Evolutionary conservation across 2,113 vertebrate species (phyloP), one percentile per base, ranked within the genome.

Genomic region (Bos taurus): DNA sequence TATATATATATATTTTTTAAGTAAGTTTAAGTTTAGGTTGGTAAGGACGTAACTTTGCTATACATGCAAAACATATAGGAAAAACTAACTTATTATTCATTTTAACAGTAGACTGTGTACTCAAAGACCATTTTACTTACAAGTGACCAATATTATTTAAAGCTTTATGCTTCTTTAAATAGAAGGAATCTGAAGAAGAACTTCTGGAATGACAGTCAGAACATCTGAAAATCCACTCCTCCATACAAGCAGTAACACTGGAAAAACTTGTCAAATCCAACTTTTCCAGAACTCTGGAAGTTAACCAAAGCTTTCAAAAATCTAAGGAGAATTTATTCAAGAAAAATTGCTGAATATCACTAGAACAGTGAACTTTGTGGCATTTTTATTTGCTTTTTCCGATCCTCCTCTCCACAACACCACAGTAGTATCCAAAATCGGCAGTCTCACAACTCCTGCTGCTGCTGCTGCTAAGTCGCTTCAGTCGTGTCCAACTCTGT

Each of bases 151-250:
- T 60, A 88, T 94, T 88, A 56, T 62, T 95, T 90, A 89, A 95
- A 93, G 40, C 25, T 92, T 97, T 88, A 90, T 85, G 62, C 71
- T 88, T 96, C 96, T 91, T 97, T 92, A 97, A 93, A 96, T 80
- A 97, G 81, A 96, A 92, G 60, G 74, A 7, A 64, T 91, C 28
- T 74, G 83, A 97, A 94, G 64, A 86, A 93, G 86, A 56, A 50
- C 40, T 94, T 87, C 57, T 88, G 30, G 50, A 93, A 95, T 67
- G 82, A 52, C 86, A 62, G 33, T 28, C 91, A 96, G 33, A 83
- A 82, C 14, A 16, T 36, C 40, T 84, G 57, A 92, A 90, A 96
- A 96, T 82, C 48, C 46, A 30, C 88, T 81, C 40, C 62, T 92
- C 77, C 54, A 19, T 23, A 89, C 93, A 94, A 97, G 94, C 64